Percentiles rank a stretch among this genome's conserved stretches.
Conservation (phyloP, 1,140 invertebrate species). For the Gonioctena quinquepunctata region DNA sequence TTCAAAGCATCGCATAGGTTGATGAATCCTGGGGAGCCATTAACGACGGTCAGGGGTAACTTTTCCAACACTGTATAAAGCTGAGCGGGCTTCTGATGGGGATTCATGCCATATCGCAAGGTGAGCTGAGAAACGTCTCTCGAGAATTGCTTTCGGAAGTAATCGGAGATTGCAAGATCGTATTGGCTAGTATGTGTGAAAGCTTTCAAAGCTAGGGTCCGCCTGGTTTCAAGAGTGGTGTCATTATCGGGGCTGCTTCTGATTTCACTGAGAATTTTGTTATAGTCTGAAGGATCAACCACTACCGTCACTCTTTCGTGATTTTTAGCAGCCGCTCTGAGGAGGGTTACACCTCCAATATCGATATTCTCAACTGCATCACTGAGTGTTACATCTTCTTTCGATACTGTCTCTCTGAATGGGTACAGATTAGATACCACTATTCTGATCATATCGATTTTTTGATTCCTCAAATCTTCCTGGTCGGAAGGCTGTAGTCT, state of each 20-base stretch:
- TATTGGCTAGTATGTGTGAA: constrained; percentile 96
- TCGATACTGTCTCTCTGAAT: constrained; percentile 87
- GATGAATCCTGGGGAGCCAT: constrained; percentile 96
- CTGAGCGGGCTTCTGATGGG: constrained; percentile 96
- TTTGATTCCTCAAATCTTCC: constrained; percentile 77
- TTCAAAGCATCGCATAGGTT: constrained; percentile 98
- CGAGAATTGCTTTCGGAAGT: constrained; percentile 91
- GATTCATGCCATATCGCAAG: constrained; percentile 96
- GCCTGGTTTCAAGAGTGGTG: constrained; percentile 77
- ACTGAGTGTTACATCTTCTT: constrained; percentile 77
- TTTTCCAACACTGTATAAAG: constrained; percentile 80
- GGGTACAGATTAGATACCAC: constrained; percentile 98
- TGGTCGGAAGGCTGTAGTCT: constrained; percentile 77
- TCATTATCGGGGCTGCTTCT: constrained; percentile 63
- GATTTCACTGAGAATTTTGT: constrained; percentile 70
- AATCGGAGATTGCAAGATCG: constrained; percentile 93
- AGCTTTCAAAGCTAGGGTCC: constrained; percentile 85
- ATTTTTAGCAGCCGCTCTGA: constrained; percentile 97
- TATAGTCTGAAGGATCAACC: constrained; percentile 92
- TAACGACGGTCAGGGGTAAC: constrained; percentile 87
- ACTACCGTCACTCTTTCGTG: constrained; percentile 93
- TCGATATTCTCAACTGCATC: constrained; percentile 98
- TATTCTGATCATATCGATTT: constrained; percentile 75
- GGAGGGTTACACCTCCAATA: constrained; percentile 93
- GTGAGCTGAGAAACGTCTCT: constrained; percentile 77